phyloP scores from a whole-genome alignment of 2,797 vertebrate species.

The Phoeniculus purpureus region DNA sequence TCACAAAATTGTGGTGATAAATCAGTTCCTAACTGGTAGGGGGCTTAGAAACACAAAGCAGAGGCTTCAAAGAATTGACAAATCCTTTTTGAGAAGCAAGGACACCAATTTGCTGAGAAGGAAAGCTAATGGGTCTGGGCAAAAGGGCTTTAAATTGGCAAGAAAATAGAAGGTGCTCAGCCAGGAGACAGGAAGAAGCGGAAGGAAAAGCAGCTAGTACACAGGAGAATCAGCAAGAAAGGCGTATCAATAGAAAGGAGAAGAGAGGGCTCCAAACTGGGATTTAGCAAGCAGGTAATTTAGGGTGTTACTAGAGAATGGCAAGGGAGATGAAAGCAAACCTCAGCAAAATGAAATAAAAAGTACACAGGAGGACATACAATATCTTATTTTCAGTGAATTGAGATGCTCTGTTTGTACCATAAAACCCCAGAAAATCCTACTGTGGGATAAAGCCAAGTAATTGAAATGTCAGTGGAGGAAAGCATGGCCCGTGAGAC shows the following conservation, averaged over 20 bases:
- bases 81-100: neutral
- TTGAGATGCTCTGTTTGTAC: neutral
- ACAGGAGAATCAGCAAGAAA: conserved; percentile 21
- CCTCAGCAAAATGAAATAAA: neutral
- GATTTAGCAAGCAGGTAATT: conserved; percentile 40
- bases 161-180: neutral
- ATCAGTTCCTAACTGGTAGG: neutral
- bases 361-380: neutral
- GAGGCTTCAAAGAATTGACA: neutral
- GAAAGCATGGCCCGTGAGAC: neutral
- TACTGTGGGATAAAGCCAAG: neutral
- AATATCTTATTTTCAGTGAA: neutral
- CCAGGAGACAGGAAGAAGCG: neutral
- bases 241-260: neutral
- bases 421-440: neutral
- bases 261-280: neutral
- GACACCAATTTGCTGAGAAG: neutral
- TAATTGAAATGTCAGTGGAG: neutral
- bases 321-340: conserved; percentile 1
- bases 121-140: neutral
- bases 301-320: neutral
- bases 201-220: neutral
- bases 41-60: neutral
- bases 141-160: conserved; percentile 9
- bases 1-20: neutral